These are phyloP conservation scores for Drosophila picticornis DNA, from an alignment of 2,888 invertebrate genomes.

Conservation along the genomic window DNA sequence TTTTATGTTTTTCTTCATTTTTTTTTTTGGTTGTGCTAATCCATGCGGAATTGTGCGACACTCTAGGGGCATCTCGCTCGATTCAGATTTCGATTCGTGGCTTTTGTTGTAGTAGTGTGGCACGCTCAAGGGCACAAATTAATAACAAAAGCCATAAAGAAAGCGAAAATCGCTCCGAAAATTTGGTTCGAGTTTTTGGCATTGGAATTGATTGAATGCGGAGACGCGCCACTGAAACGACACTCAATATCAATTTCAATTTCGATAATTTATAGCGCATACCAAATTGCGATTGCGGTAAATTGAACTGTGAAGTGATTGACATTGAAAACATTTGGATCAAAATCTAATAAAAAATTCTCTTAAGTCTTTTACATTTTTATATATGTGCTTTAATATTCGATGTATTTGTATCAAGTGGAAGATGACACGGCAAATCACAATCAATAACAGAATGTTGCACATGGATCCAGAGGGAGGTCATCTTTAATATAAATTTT, in stretches of 20 bases:
- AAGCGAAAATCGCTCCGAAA: conserved; percentile 39
- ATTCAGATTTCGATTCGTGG: conserved; percentile 7
- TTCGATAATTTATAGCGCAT: conserved; percentile 63
- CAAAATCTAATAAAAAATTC: conserved; percentile 7
- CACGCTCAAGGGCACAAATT: conserved; percentile 55
- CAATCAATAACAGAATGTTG: background rate
- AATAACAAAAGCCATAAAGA: conserved; percentile 50
- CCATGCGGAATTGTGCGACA: conserved; percentile 62
- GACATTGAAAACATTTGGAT: conserved; percentile 25
- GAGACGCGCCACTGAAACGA: conserved; percentile 49
- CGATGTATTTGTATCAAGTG: background rate
- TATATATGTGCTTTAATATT: background rate
- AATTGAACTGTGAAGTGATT: conserved; percentile 66
- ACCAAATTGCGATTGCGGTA: conserved; percentile 50
- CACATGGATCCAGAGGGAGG: background rate
- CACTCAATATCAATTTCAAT: conserved; percentile 61
- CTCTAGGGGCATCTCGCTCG: conserved; percentile 15
- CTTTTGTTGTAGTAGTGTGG: conserved; percentile 14
- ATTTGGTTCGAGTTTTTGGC: conserved; percentile 53
- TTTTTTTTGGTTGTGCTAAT: conserved; percentile 40
- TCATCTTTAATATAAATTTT: background rate
- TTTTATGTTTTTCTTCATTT: background rate
- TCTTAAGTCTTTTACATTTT: too few species aligned
- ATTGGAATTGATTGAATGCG: conserved; percentile 73
- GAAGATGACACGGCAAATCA: background rate